Evolutionary conservation across 2,113 vertebrate species (phyloP).

Genomic region (Thalassarche chlororhynchos): DNA sequence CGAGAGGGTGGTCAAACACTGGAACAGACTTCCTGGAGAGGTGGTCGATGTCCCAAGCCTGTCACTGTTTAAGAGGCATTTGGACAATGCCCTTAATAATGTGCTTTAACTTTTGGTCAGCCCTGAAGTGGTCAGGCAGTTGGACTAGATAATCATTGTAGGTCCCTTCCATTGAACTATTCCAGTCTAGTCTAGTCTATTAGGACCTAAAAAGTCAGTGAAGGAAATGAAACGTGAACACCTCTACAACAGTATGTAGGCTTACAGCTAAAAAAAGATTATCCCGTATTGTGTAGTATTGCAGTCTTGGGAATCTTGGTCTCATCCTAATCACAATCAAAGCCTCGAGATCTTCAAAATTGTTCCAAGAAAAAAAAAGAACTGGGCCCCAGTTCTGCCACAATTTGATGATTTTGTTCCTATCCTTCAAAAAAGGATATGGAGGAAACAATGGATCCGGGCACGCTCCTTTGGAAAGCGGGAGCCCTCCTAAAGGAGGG

Average conservation of each 20-base stretch:
- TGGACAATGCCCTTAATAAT: not conserved
- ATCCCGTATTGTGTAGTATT: not conserved
- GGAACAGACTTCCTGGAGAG: not conserved
- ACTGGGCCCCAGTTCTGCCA: not conserved
- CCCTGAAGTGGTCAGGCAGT: not conserved
- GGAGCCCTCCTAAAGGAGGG: not conserved
- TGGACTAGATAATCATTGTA: not conserved
- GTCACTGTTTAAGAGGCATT: not conserved
- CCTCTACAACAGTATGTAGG: not conserved
- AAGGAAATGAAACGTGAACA: not conserved
- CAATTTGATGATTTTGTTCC: not conserved
- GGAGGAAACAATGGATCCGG: not conserved
- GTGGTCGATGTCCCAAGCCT: not conserved
- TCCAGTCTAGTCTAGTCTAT: not conserved
- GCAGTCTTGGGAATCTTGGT: not conserved
- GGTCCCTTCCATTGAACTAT: not conserved
- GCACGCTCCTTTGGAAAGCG: not conserved
- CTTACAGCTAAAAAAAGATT: not conserved
- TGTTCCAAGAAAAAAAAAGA: not conserved
- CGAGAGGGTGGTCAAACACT: not conserved
- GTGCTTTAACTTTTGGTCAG: not conserved
- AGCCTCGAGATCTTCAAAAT: not conserved
- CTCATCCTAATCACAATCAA: not conserved
- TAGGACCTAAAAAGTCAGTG: not conserved
- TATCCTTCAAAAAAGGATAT: not conserved